Base-by-base conservation (phyloP, 2,113 vertebrate species). In the Odobenus rosmarus region DNA sequence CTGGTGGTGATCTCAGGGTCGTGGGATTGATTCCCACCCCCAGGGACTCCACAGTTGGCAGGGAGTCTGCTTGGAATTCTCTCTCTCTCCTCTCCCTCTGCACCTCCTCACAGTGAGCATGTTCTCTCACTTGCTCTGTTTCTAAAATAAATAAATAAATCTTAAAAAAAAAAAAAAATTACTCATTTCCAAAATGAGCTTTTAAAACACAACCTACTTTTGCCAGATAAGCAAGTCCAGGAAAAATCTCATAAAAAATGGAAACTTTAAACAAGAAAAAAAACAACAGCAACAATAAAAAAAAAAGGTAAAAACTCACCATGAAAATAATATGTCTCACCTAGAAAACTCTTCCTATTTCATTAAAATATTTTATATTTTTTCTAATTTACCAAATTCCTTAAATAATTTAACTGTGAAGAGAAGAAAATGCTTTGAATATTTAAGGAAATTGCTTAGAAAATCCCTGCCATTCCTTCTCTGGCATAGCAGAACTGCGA, bases 161-260 rank as follows among this genome's bases (percentile, higher is more conserved):
- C 33, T 74, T 42, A 13, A 39, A 72, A 72, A 72, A 71, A 2
- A 36, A 72, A 39, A 39, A 72, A 86, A 57, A 33, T 51, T 91
- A 87, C 53, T 24, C 59, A 96, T 77, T 88, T 94, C 42, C 46
- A 88, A 83, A 96, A 88, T 21, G 23, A 88, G 88, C 19, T 83
- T 93, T 92, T 55, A 72, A 93, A 53, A 82, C 46, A 31, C 53
- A 49, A 88, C 5, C 49, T 90, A 76, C 26, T 91, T 88, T 79
- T 72, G 36, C 36, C 11, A 62, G 24, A 77, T 71, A 26, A 94
- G 36, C 5, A 92, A 39, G 19, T 51, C 28, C 21, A 57, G 24
- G 46, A 71, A 87, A 91, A 69, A 80, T 5, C 18, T 81, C 82
- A 90, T 53, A 76, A 94, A 91, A 94, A 76, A 80, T n/a, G 31